phyloP scores from a whole-genome alignment of 2,113 vertebrate genomes.

The Gadus macrocephalus region DNA sequence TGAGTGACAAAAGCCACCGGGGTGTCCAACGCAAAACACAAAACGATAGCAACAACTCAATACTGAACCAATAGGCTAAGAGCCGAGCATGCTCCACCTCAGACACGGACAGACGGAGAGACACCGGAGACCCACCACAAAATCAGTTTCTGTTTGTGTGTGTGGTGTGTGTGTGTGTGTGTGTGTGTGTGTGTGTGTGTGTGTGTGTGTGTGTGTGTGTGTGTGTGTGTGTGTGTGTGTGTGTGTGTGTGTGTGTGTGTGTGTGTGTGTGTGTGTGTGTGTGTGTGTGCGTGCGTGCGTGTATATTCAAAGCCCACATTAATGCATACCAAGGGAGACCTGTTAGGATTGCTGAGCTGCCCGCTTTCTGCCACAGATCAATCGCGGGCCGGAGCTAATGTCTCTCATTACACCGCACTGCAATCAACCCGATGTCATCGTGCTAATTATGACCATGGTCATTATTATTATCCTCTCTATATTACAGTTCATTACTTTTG shows the following conservation, averaged over 20 bases:
- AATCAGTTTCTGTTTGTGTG: no score
- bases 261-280: no score
- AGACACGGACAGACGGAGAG: no score
- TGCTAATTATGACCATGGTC: conserved; percentile 62
- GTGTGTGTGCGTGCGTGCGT: neutral
- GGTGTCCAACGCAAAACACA: no score
- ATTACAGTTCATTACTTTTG: conserved; percentile 67
- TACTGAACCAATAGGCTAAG: no score
- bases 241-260: conserved; percentile 1
- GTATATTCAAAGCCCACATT: conserved; percentile 1
- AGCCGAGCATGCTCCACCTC: no score
- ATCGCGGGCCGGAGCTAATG: conserved; percentile 59
- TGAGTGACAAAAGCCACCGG: no score
- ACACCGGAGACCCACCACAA: no score
- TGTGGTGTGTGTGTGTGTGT: no score
- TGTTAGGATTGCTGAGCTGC: conserved; percentile 39
- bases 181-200: no score
- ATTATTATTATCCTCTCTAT: conserved; percentile 70
- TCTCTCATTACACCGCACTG: conserved; percentile 51
- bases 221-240: neutral
- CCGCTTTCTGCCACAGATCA: conserved; percentile 45
- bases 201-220: no score
- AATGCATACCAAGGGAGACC: conserved; percentile 30
- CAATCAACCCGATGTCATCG: conserved; percentile 60
- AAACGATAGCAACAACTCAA: no score